Conservation (phyloP, 2,888 invertebrate species). For the Monochamus alternatus region DNA sequence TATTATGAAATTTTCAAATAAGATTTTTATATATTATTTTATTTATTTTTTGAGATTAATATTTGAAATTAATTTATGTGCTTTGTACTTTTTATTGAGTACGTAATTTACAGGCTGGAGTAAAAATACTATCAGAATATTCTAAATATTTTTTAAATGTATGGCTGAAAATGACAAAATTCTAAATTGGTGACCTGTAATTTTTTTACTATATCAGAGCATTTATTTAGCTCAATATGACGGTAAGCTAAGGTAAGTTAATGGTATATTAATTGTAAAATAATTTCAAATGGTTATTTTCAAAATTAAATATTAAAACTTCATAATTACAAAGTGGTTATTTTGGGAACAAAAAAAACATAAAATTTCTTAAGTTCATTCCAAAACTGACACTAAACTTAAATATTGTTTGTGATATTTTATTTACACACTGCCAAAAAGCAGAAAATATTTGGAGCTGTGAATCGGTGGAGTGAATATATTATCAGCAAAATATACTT, state of each 20-base stretch:
- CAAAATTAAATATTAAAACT: neutral
- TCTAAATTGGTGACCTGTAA: conserved; percentile 36
- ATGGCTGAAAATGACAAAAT: conserved; percentile 34
- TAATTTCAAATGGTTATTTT: neutral
- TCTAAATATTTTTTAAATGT: conserved; percentile 14
- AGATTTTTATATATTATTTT: conserved; percentile 23
- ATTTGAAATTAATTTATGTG: conserved; percentile 10
- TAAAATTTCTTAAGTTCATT: conserved; percentile 15
- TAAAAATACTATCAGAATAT: conserved; percentile 9
- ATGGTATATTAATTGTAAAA: conserved; percentile 15
- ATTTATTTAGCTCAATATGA: conserved; percentile 17
- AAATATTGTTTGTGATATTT: conserved; percentile 40
- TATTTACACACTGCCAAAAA: conserved; percentile 47
- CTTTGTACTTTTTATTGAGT: neutral
- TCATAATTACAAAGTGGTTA: conserved; percentile 6
- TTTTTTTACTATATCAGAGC: conserved; percentile 23
- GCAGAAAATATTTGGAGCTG: conserved; percentile 48
- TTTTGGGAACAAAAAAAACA: conserved; percentile 27
- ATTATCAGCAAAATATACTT: conserved; percentile 28
- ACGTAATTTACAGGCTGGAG: conserved; percentile 4
- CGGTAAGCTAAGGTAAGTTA: conserved; percentile 21
- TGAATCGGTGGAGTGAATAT: conserved; percentile 47
- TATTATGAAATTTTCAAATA: neutral
- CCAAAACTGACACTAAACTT: conserved; percentile 20
- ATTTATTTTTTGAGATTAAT: conserved; percentile 3